Evolutionary conservation across 2,888 invertebrate species (phyloP).

Genomic region (Sminthurides aquaticus): DNA sequence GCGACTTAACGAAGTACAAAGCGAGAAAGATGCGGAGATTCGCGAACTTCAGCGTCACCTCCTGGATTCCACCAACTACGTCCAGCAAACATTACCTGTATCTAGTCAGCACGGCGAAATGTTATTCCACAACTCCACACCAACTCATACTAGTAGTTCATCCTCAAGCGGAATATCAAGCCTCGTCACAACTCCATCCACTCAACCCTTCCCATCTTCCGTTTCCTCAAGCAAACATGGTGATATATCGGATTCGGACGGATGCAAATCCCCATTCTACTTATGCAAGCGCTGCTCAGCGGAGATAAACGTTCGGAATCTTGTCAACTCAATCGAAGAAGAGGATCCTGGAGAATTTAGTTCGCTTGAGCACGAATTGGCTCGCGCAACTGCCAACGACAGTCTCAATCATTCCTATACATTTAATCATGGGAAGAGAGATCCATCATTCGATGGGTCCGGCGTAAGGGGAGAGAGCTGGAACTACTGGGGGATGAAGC

Average conservation of each 20-base stretch:
- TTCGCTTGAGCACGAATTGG: slow-evolving; percentile 28
- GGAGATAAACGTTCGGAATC: slow-evolving; percentile 36
- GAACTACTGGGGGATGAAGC: neutral
- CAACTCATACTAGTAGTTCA: neutral
- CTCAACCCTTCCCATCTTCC: neutral
- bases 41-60: slow-evolving; percentile 34
- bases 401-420: neutral
- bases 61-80: slow-evolving; percentile 35
- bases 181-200: neutral
- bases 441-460: neutral
- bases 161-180: neutral
- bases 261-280: neutral
- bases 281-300: slow-evolving; percentile 39
- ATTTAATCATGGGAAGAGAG: neutral
- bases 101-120: neutral
- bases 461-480: neutral
- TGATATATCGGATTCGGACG: neutral
- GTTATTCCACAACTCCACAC: neutral
- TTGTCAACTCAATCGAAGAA: slow-evolving; percentile 40
- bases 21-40: slow-evolving; percentile 64
- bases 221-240: neutral
- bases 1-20: slow-evolving; percentile 56
- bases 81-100: slow-evolving; percentile 16
- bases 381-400: slow-evolving; percentile 31
- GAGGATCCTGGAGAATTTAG: slow-evolving; percentile 18